Percentiles rank a stretch among this genome's conserved stretches.
Evolutionary conservation across 2,888 invertebrate species (phyloP).

Genomic region (Chymomyza procnemis): DNA sequence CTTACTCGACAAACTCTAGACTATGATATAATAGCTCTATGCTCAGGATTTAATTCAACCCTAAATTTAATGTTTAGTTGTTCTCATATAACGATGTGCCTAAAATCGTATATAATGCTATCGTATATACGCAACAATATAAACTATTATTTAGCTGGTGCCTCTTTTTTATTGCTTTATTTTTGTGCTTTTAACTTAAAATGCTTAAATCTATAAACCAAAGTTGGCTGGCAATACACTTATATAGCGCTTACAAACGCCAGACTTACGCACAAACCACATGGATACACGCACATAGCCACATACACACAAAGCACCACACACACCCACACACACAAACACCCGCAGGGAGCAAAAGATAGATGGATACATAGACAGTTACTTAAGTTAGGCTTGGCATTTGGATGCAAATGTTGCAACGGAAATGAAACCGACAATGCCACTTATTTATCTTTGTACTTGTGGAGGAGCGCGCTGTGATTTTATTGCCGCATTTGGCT

Average conservation of each 20-base stretch:
- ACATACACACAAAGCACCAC: not conserved
- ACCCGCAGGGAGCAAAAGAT: not conserved
- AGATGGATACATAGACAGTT: not conserved
- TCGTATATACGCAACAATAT: not conserved
- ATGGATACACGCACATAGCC: slow-evolving; percentile 11
- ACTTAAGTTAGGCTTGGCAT: slow-evolving; percentile 27
- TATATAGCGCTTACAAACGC: slow-evolving; percentile 64
- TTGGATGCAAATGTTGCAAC: slow-evolving; percentile 69
- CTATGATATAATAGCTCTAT: not conserved
- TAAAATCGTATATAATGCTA: not conserved
- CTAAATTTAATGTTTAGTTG: not conserved
- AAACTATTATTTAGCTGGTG: slow-evolving; percentile 1
- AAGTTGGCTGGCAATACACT: slow-evolving; percentile 66
- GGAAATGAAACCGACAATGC: slow-evolving; percentile 73
- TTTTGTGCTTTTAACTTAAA: slow-evolving; percentile 62
- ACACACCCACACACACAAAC: slow-evolving; percentile 10
- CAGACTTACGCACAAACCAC: not conserved
- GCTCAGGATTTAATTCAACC: too few species aligned
- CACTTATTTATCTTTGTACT: slow-evolving; percentile 71
- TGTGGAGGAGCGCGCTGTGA: slow-evolving; percentile 38
- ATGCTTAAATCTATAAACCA: not conserved
- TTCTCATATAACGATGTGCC: not conserved
- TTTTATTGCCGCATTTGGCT: not conserved
- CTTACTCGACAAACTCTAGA: too few species aligned
- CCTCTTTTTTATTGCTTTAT: slow-evolving; percentile 68